phyloP scores from a whole-genome alignment of 2,888 invertebrate genomes.

The Cephus pulcher region DNA sequence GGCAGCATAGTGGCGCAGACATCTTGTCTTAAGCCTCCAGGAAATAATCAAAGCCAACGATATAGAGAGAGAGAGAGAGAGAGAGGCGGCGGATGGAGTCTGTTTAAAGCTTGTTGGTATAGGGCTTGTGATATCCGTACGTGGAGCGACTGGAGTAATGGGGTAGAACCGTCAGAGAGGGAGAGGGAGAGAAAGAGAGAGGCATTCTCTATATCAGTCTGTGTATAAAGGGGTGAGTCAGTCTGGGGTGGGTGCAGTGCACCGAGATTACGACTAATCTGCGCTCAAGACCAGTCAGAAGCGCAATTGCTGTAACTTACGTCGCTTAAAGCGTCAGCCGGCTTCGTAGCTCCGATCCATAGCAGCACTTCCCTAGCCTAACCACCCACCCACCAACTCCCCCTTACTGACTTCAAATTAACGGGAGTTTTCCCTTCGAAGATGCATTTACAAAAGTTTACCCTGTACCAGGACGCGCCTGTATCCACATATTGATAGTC shows the following conservation, averaged over 20 bases:
- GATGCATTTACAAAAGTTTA: neutral
- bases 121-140: neutral
- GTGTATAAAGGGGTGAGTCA: neutral
- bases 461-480: neutral
- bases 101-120: neutral
- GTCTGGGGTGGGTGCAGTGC: slow-evolving; percentile 42
- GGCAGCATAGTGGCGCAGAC: slow-evolving; percentile 26
- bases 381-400: slow-evolving; percentile 8
- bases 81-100: neutral
- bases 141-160: neutral
- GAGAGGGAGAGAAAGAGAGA: neutral
- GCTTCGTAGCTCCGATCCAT: neutral
- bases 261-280: slow-evolving; percentile 54
- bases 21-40: slow-evolving; percentile 31
- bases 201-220: neutral
- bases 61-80: neutral
- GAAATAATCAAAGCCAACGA: slow-evolving; percentile 42
- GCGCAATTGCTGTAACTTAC: slow-evolving; percentile 47
- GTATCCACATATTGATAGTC: neutral
- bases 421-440: neutral
- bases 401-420: neutral
- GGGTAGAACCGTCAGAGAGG: neutral
- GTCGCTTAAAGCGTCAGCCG: slow-evolving; percentile 45
- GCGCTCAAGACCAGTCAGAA: slow-evolving; percentile 43
- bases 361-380: neutral